phyloP scores from a whole-genome alignment of 2,113 vertebrate species.

The Esox niger region DNA sequence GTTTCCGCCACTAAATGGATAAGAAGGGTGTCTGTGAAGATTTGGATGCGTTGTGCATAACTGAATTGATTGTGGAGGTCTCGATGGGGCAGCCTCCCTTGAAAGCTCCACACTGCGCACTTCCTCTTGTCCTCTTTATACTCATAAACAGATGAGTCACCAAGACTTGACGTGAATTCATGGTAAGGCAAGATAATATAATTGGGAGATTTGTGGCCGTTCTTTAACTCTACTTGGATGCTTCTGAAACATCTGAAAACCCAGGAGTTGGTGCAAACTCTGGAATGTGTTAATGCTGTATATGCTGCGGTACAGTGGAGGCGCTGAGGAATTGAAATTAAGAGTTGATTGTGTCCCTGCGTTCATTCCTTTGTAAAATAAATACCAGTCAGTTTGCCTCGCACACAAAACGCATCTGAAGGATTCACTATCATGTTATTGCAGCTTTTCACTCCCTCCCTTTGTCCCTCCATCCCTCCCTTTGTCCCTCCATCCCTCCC shows the following conservation, averaged over 20 bases:
- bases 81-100: neutral
- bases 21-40: neutral
- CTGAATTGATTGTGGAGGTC: constrained; percentile 32
- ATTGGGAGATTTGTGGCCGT: constrained; percentile 29
- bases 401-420: neutral
- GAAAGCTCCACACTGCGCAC: neutral
- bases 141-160: neutral
- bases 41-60: neutral
- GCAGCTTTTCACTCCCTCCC: no score
- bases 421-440: neutral
- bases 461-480: neutral
- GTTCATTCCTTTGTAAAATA: neutral
- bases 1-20: neutral
- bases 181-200: constrained; percentile 11
- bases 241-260: neutral
- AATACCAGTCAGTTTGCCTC: neutral
- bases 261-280: neutral
- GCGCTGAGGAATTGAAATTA: neutral
- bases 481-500: neutral
- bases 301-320: no score
- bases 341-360: neutral
- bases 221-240: neutral
- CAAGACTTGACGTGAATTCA: constrained; percentile 39
- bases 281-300: no score
- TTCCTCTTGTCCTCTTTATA: neutral